Base-by-base conservation (phyloP, 1,140 invertebrate species). In the Medauroidea extradentata region DNA sequence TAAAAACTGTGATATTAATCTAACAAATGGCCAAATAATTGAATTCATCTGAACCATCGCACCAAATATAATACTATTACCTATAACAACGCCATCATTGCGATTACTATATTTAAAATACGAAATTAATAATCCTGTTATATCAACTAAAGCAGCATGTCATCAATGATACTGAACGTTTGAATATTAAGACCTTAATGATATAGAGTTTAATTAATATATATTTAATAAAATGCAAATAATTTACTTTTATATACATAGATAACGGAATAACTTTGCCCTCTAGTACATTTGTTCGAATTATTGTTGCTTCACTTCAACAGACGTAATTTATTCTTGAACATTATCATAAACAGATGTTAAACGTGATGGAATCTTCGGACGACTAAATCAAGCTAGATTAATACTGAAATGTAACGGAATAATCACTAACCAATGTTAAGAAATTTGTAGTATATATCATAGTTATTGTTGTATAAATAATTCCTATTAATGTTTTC, bases 361-460 rank as follows among this genome's bases (percentile, higher is more conserved):
- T 39, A 88, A 88, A 76, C 71, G 80, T 60, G 84, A 88, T 77
- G 82, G 83, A 38, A 76, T 79, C 4, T 84, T 84, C 19, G 85
- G 84, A 0, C 82, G 85, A 39, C 67, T 88, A 72, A 88, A 87
- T 73, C 81, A 86, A 83, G 69, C 78, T 53, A 78, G 63, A 59
- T 77, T 85, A 70, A 71, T 70, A 64, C 70, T 79, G 69, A 81
- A 79, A 62, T 76, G 79, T 39, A 67, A 79, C 34, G 84, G 85
- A 49, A 60, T 85, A 66, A 85, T 79, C 72, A 86, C 73, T 75
- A 85, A 85, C 0, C 85, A 89, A 81, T 89, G 86, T 73, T 88
- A 85, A 68, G 87, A 89, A 81, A 87, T 89, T 80, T 90, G 86
- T 81, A 85, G 86, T 7, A 76, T 78, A 54, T 88, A 89, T 74